These are phyloP conservation scores for Pollenia angustigena DNA, from an alignment of 2,888 invertebrate species.

Conservation along the genomic window DNA sequence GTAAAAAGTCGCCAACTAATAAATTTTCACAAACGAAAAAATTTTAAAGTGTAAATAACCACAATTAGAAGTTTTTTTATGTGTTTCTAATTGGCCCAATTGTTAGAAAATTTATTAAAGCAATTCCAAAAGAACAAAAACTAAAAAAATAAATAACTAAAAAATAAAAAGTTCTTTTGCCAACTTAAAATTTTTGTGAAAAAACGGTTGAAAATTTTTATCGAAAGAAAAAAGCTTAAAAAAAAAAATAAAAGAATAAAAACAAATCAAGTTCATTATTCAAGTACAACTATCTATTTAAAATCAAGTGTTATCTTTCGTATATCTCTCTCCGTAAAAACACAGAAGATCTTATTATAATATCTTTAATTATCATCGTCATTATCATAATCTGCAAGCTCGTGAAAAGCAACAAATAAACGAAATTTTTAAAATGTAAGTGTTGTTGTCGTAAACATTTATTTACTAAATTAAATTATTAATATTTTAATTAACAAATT, in stretches of 20 bases:
- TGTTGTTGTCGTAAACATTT: conserved; percentile 20
- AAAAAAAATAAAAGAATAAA: conserved; percentile 9
- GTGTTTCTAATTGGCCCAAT: conserved; percentile 62
- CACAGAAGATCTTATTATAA: conserved; percentile 39
- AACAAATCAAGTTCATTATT: conserved; percentile 53
- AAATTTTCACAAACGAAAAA: conserved; percentile 56
- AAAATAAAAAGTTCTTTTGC: conserved; percentile 2
- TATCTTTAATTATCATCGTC: neutral
- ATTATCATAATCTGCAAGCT: neutral
- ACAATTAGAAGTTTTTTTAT: conserved; percentile 55
- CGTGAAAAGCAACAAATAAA: conserved; percentile 18
- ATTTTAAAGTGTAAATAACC: conserved; percentile 59
- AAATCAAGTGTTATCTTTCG: conserved; percentile 42
- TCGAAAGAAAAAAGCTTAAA: neutral
- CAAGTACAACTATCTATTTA: neutral
- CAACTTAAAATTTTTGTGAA: neutral
- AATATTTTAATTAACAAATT: conserved; percentile 27
- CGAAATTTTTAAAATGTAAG: conserved; percentile 54
- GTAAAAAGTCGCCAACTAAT: conserved; percentile 63
- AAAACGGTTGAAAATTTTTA: neutral
- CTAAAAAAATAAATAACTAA: neutral
- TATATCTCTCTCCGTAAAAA: conserved; percentile 2
- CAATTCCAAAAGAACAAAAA: conserved; percentile 5
- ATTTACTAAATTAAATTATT: neutral
- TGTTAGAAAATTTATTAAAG: conserved; percentile 27